These are phyloP conservation scores for Haplochromis vanheusdeni DNA, from an alignment of 2,113 vertebrate genomes.

Conservation along the genomic window DNA sequence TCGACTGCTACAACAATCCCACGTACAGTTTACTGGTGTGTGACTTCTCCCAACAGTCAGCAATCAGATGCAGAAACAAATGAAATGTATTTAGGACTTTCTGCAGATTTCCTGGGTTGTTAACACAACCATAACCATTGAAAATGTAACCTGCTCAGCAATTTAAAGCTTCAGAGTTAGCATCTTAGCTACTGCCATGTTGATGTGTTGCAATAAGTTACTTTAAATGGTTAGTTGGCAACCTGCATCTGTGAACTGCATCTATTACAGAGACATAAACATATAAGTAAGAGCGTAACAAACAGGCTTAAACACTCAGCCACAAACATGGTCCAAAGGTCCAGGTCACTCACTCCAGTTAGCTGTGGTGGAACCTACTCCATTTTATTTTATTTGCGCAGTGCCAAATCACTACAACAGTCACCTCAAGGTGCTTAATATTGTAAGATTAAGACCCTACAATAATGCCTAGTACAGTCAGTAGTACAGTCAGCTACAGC, in stretches of 20 bases:
- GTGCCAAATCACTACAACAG: background rate
- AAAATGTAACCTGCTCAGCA: background rate
- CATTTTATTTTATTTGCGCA: background rate
- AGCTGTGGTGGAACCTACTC: rapidly evolving
- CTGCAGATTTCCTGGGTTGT: background rate
- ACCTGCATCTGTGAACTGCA: background rate
- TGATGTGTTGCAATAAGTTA: background rate
- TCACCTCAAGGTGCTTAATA: background rate
- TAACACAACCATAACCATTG: too few relatives aligned
- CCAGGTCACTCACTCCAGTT: background rate
- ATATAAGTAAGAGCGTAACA: background rate
- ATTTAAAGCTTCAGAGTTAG: background rate
- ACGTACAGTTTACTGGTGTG: background rate
- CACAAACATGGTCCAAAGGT: background rate
- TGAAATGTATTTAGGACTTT: background rate
- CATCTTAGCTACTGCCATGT: background rate
- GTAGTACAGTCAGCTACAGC: background rate
- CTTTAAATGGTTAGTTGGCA: background rate
- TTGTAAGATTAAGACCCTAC: rapidly evolving
- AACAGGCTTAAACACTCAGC: background rate
- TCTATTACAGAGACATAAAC: background rate
- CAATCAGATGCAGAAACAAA: background rate
- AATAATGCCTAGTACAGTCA: background rate
- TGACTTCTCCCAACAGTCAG: background rate
- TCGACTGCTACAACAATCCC: background rate